These are phyloP conservation scores for Eulemur albifrons DNA, from an alignment of 2,797 vertebrate species.

Conservation along the genomic window DNA sequence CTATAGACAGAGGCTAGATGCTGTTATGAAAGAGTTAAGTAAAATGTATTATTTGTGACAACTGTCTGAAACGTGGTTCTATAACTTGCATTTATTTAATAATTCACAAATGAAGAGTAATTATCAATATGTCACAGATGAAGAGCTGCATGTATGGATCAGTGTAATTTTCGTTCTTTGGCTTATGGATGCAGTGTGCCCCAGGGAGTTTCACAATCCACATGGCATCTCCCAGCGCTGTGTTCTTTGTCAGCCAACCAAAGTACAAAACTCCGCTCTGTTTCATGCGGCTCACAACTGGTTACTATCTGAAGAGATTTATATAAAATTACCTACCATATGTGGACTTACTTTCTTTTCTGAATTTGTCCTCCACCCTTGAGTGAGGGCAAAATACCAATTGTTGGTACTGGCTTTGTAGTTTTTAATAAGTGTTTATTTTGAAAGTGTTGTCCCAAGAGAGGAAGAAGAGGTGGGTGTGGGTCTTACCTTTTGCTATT, in stretches of 20 bases:
- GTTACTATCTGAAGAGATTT: constrained; percentile 25
- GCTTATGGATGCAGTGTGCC: constrained; percentile 45
- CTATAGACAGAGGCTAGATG: background rate
- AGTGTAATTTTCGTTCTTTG: constrained; percentile 55
- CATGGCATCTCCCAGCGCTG: constrained; percentile 28
- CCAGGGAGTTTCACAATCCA: constrained; percentile 61
- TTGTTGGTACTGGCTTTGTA: background rate
- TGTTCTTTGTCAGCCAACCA: constrained; percentile 22
- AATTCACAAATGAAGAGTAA: constrained; percentile 69
- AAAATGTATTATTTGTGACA: constrained; percentile 58
- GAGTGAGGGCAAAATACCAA: background rate
- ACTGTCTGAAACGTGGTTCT: constrained; percentile 59
- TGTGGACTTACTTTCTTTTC: constrained; percentile 17
- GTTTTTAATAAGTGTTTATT: background rate
- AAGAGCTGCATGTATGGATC: constrained; percentile 56
- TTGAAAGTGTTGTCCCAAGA: background rate
- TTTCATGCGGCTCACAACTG: background rate
- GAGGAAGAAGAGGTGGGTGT: background rate
- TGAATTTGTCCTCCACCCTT: constrained; percentile 31
- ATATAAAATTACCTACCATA: constrained; percentile 32
- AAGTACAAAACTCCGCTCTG: constrained; percentile 6
- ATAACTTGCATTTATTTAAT: constrained; percentile 57
- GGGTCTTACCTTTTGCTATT: background rate
- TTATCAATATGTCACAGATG: constrained; percentile 52
- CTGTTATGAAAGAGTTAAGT: constrained; percentile 68